Evolutionary conservation across 2,797 vertebrate species (phyloP).

Genomic region (Erpetoichthys calabaricus): DNA sequence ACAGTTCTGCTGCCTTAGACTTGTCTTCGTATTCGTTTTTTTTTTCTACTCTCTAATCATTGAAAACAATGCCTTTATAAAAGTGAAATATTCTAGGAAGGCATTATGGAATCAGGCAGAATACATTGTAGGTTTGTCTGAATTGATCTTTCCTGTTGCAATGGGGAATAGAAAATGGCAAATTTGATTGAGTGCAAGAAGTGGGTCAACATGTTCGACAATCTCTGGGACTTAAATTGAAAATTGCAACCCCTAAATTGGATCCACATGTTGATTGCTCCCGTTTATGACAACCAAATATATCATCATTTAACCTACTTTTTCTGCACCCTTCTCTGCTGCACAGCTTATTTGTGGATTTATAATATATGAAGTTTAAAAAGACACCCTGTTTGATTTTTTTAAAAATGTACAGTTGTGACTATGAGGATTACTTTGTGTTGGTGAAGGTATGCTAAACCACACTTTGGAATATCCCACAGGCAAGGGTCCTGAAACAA

Average conservation of each 20-base stretch:
- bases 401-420: not conserved
- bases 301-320: not conserved
- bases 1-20: too few species aligned
- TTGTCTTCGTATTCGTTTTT: too few species aligned
- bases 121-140: not conserved
- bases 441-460: conserved; percentile 28
- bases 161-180: not conserved
- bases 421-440: conserved; percentile 7
- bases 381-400: not conserved
- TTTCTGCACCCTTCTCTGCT: not conserved
- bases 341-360: not conserved
- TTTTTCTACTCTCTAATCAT: too few species aligned
- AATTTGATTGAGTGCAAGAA: not conserved
- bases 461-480: conserved; percentile 83
- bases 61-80: too few species aligned
- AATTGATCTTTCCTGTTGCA: not conserved
- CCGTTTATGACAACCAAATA: conserved; percentile 45
- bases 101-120: too few species aligned
- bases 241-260: not conserved
- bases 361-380: not conserved
- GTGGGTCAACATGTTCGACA: not conserved
- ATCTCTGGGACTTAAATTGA: not conserved
- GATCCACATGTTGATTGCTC: conserved; percentile 41
- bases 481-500: conserved; percentile 98
- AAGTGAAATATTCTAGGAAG: too few species aligned